phyloP scores from a whole-genome alignment of 2,888 invertebrate species.

The Lagria hirta region DNA sequence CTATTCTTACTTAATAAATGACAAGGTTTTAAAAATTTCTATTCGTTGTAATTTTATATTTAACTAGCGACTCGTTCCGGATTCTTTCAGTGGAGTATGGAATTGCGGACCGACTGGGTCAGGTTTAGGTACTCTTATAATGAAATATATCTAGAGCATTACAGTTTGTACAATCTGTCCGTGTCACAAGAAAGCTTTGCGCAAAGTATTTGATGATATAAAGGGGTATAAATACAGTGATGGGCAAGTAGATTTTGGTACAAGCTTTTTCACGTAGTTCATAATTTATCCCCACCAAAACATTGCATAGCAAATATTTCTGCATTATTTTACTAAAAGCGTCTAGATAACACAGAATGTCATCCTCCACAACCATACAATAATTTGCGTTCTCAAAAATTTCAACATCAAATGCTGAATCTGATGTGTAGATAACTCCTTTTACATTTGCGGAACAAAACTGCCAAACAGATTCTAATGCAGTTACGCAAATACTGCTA shows the following conservation, averaged over 20 bases:
- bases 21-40: constrained; percentile 6
- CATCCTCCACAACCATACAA: constrained; percentile 9
- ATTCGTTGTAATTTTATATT: constrained; percentile 5
- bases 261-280: constrained; percentile 10
- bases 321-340: constrained; percentile 13
- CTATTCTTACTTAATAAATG: constrained; percentile 7
- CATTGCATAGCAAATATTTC: constrained; percentile 12
- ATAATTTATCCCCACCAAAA: constrained; percentile 10
- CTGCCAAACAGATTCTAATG: constrained; percentile 6
- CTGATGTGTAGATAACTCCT: constrained; percentile 12
- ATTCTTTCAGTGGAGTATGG: constrained; percentile 5
- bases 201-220: constrained; percentile 10
- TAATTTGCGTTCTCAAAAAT: constrained; percentile 16
- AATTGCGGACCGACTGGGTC: constrained; percentile 8
- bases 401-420: constrained; percentile 6
- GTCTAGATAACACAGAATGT: constrained; percentile 9
- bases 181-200: constrained; percentile 10
- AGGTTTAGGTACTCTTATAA: constrained; percentile 10
- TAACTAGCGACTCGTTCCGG: constrained; percentile 6
- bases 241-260: constrained; percentile 11
- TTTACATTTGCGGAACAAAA: constrained; percentile 5
- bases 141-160: constrained; percentile 11
- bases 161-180: constrained; percentile 5
- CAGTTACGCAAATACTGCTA: constrained; percentile 7
- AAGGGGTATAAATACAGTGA: constrained; percentile 9